These are phyloP conservation scores for Brachionus manjavacas DNA, from an alignment of 1,140 invertebrate species.

Conservation along the genomic window DNA sequence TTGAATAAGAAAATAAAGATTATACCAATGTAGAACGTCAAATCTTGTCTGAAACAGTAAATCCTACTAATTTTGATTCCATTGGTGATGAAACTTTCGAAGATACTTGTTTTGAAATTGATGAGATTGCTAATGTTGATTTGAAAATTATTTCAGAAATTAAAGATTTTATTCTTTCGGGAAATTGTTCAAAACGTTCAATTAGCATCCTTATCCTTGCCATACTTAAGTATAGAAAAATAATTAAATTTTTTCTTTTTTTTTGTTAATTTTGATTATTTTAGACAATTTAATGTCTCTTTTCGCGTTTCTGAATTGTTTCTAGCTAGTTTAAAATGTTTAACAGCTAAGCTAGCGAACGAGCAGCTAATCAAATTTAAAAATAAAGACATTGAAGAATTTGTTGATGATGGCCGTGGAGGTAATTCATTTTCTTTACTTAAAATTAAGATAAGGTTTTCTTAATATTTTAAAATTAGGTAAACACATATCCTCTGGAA, in stretches of 20 bases:
- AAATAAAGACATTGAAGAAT: neutral
- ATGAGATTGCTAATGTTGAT: neutral
- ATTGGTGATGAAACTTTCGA: neutral
- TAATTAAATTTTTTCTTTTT: no score
- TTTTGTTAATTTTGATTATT: neutral
- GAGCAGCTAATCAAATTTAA: neutral
- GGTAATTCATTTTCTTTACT: neutral
- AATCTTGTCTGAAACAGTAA: no score
- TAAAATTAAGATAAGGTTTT: neutral
- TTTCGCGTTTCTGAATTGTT: neutral
- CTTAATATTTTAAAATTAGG: no score
- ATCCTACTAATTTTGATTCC: neutral
- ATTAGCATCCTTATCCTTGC: neutral
- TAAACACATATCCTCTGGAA: no score
- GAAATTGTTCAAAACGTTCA: neutral
- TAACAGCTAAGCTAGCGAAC: slow-evolving; percentile 6
- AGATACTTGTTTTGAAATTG: neutral
- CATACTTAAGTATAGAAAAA: neutral
- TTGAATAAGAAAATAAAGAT: no score
- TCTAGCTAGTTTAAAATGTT: slow-evolving; percentile 2
- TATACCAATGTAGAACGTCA: no score
- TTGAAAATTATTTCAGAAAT: neutral
- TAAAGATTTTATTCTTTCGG: neutral
- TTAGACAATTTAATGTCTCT: neutral
- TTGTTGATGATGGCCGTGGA: neutral